Conservation (phyloP, 23 tunicate species). For the Styela plicata region DNA sequence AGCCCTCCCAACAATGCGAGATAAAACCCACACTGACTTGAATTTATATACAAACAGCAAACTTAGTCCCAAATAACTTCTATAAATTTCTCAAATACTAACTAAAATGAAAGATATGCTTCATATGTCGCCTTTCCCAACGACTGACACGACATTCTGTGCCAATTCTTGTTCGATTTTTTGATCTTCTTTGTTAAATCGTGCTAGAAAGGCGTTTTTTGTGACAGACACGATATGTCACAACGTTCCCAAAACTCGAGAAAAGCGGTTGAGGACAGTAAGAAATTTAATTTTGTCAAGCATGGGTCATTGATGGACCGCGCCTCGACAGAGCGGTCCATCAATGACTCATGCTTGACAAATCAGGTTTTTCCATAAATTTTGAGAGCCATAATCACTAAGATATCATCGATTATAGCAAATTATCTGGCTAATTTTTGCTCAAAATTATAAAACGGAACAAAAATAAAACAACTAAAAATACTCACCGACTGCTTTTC, state of each 20-base stretch:
- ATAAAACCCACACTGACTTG: too few relatives aligned
- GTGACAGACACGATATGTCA: neutral
- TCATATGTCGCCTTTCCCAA: neutral
- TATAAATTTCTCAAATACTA: too few relatives aligned
- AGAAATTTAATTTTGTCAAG: too few relatives aligned
- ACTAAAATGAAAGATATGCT: neutral
- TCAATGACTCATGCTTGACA: too few relatives aligned
- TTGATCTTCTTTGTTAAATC: neutral
- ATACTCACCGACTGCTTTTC: constrained; percentile 80
- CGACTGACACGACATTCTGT: neutral
- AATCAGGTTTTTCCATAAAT: too few relatives aligned
- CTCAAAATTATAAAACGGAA: neutral
- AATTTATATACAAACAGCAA: too few relatives aligned
- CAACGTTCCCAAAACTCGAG: neutral
- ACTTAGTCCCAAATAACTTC: too few relatives aligned
- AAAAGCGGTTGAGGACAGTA: too few relatives aligned
- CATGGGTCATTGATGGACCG: too few relatives aligned
- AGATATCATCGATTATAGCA: neutral
- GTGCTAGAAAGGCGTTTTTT: neutral
- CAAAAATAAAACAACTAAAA: neutral
- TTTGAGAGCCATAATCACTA: neutral
- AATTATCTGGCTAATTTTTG: neutral
- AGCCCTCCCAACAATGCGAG: too few relatives aligned
- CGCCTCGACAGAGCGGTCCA: too few relatives aligned
- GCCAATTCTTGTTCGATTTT: neutral